Evolutionary conservation across 2,113 vertebrate species (phyloP), one percentile per base, ranked within the genome.

Genomic region (Mormyrus lacerda): DNA sequence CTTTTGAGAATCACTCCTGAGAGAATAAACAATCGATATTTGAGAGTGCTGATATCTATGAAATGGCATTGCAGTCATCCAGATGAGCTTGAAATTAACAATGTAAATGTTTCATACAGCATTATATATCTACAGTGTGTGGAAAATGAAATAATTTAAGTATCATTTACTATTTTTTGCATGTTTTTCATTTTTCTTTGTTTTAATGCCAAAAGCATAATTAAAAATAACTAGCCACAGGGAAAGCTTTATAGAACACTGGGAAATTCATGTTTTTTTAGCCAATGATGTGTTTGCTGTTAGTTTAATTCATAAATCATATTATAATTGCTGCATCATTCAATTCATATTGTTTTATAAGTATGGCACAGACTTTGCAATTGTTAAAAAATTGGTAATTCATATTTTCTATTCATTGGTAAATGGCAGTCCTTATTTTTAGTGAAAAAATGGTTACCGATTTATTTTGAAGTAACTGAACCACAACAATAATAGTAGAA

Each of bases 61-160:
- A 88, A 61, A 87, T 61, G 4, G 15, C 27, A n/a, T 31, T 92
- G 58, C 84, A 85, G 42, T 87, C 53, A 39, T 88, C 53, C 79
- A 17, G 50, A 86, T 27, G 27, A 86, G 31, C 24, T 31, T 7
- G 4, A 51, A 48, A 27, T 19, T 27, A 85, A 27, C 47, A 27
- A 31, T 35, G 10, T 11, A 53, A 86, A 51, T 1, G 48, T n/a
- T 50, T 51, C 48, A 86, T 48, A 50, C 6, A 47, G n/a, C 27
- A 47, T 79, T 65, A 55, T 27, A 27, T 27, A 35, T 11, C 27
- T 17, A 50, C 13, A 51, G 24, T 79, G 84, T 50, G 27, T 83
- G 73, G 76, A 89, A 83, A 45, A 35, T 21, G 45, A 21, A 85
- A 45, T 61, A 65, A 42, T 45, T 44, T 7, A 51, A 53, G n/a